phyloP scores from a whole-genome alignment of 2,113 vertebrate species.

The Dasypus novemcinctus region DNA sequence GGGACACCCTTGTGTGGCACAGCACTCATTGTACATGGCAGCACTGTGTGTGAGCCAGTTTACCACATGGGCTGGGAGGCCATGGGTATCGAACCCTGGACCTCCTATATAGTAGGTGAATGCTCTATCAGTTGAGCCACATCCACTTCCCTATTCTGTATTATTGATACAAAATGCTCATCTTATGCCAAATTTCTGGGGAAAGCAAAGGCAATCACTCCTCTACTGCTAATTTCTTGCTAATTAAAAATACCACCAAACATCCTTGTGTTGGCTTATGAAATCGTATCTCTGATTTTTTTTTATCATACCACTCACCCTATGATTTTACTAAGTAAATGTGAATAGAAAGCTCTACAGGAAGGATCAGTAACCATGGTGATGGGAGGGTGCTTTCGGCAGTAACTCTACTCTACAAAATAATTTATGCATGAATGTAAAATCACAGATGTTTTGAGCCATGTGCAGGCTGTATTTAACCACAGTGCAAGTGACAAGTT shows the following conservation, averaged over 20 bases:
- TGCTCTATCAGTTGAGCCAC: too few species aligned
- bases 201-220: neutral
- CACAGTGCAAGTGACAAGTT: slow-evolving; percentile 67
- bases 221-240: neutral
- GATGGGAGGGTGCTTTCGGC: slow-evolving; percentile 57
- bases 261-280: neutral
- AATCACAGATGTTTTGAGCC: slow-evolving; percentile 76
- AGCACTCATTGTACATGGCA: too few species aligned
- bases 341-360: slow-evolving; percentile 49
- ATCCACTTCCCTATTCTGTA: neutral
- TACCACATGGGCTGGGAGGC: too few species aligned
- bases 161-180: neutral
- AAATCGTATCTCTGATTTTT: slow-evolving; percentile 21
- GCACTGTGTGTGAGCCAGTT: too few species aligned
- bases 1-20: too few species aligned
- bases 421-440: slow-evolving; percentile 78
- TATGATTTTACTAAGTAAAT: slow-evolving; percentile 62
- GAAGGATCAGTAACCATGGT: slow-evolving; percentile 72
- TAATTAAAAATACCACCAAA: neutral
- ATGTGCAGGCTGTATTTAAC: slow-evolving; percentile 75
- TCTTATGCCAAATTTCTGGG: neutral
- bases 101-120: too few species aligned
- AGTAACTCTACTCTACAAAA: slow-evolving; percentile 69
- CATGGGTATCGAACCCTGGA: too few species aligned
- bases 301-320: neutral